Base-by-base conservation (phyloP, 2,113 vertebrate genomes). In the Ptilorrhoa leucosticta region DNA sequence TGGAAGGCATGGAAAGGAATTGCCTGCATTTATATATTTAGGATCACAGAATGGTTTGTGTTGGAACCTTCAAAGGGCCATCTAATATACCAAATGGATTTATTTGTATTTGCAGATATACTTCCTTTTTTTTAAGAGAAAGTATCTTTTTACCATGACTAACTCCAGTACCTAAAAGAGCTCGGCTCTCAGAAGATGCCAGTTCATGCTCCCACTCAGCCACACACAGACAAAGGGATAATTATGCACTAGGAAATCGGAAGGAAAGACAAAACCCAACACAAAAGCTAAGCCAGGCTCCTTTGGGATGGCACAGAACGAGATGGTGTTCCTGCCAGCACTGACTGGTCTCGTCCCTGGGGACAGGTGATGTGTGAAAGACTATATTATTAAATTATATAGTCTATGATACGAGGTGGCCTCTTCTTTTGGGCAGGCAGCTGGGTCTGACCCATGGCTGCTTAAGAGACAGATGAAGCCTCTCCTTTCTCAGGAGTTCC, bases 21-120 rank as follows among this genome's bases (percentile, higher is more conserved):
- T 75, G 56, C 65, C 40, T 87, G 4, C 63, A 40, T 44, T n/a
- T 81, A 33, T 77, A 33, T 87, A 91, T 94, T 97, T 87, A 93
- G 22, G n/a, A 54, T 35, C 35, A 37, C 3, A 30, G 31, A 40
- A 69, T 42, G 54, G 30, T 33, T 69, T 69, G 47, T 40, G 22
- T 20, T 48, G 21, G 48, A 63, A 42, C 12, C 2, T 90, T 42
- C 48, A 50, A 48, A 40, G 30, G n/a, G 9, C 8, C 35, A 11
- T 40, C 48, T 47, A 35, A 68, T 60, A 83, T 15, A 50, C 37
- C 40, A 47, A 39, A 37, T 42, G 15, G 65, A 72, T 79, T 57
- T 83, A 27, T 47, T 66, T 60, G 17, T n/a, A 37, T 56, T 60
- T 79, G 48, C 70, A 89, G 39, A 13, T 87, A 47, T 10, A 64